Evolutionary conservation across 2,797 vertebrate genomes (phyloP), one percentile per base, ranked within the genome.

Genomic region (Syncerus caffer): DNA sequence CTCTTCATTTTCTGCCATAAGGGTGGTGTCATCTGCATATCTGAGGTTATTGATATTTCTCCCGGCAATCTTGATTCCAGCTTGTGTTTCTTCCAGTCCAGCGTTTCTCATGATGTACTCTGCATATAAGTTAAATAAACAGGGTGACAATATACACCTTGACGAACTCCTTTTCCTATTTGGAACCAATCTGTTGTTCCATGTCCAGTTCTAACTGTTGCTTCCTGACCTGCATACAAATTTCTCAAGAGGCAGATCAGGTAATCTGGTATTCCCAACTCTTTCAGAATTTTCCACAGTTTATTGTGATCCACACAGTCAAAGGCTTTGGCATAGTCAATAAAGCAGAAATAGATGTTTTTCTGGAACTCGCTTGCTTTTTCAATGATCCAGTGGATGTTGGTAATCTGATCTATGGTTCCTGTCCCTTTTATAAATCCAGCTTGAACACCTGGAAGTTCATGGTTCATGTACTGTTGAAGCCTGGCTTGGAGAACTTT

Each of bases 351-450:
- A 67, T 67, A 38, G 2, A 34, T 34, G 17, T 12, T 67, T 58
- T 34, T 67, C n/a, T 67, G 10, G 5, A 67, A 67, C 9, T 34
- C 17, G 34, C 17, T 67, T 67, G n/a, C n/a, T 21, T 67, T 67
- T 67, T 34, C 0, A 0, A 67, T 67, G n/a, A 67, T 21, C n/a
- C n/a, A 67, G 6, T 0, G 0, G 7, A 67, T 67, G n/a, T 21
- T 34, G 57, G n/a, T n/a, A 67, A 67, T 34, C 34, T 34, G 64
- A 67, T 67, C 9, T 21, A 9, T 67, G n/a, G n/a, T 34, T 34
- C 4, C n/a, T 21, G 17, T 67, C 9, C 17, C n/a, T 34, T 67
- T 67, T 34, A 9, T 67, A 17, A 19, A 67, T 3, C n/a, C 7
- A 67, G n/a, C n/a, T 67, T 34, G 64, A 67, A 67, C 64, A 67